phyloP scores from a whole-genome alignment of 2,113 vertebrate species.

The Xyrauchen texanus region DNA sequence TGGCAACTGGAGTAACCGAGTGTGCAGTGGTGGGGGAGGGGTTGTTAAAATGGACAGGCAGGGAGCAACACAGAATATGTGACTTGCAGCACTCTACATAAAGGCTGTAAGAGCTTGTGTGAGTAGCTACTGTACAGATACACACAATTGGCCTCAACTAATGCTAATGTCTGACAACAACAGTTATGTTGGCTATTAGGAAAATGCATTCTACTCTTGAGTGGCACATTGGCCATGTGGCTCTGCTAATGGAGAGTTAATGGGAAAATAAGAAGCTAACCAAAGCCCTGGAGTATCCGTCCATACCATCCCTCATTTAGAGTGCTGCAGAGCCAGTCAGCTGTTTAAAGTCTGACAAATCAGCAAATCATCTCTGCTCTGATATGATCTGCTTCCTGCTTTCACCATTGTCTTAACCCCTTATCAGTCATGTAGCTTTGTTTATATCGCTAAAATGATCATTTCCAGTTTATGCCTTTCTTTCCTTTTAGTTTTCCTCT shows the following conservation, averaged over 20 bases:
- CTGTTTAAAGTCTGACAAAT: slow-evolving; percentile 22
- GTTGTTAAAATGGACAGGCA: slow-evolving; percentile 43
- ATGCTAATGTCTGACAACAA: slow-evolving; percentile 40
- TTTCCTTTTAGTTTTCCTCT: not conserved
- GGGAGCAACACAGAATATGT: not conserved
- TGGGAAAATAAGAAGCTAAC: slow-evolving; percentile 63
- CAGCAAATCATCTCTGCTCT: slow-evolving; percentile 15
- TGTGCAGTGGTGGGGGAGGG: slow-evolving; percentile 53
- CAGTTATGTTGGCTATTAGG: slow-evolving; percentile 20
- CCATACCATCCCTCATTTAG: slow-evolving; percentile 36
- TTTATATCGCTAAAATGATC: slow-evolving; percentile 21
- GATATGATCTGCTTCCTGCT: slow-evolving; percentile 35
- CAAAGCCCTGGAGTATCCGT: slow-evolving; percentile 28
- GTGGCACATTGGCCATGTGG: slow-evolving; percentile 52
- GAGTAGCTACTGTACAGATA: not conserved
- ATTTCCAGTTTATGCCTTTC: not conserved
- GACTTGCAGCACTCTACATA: not conserved
- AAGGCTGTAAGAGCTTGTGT: slow-evolving; percentile 14
- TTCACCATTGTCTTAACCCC: slow-evolving; percentile 22
- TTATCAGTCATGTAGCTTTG: slow-evolving; percentile 17
- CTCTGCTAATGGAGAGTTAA: slow-evolving; percentile 69
- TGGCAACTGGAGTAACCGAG: slow-evolving; percentile 67
- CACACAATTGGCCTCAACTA: not conserved
- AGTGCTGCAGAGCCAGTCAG: slow-evolving; percentile 7
- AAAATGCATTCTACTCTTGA: slow-evolving; percentile 21